Evolutionary conservation across 2,797 vertebrate genomes (phyloP), one percentile per base, ranked within the genome.

Genomic region (Diplodus puntazzo): DNA sequence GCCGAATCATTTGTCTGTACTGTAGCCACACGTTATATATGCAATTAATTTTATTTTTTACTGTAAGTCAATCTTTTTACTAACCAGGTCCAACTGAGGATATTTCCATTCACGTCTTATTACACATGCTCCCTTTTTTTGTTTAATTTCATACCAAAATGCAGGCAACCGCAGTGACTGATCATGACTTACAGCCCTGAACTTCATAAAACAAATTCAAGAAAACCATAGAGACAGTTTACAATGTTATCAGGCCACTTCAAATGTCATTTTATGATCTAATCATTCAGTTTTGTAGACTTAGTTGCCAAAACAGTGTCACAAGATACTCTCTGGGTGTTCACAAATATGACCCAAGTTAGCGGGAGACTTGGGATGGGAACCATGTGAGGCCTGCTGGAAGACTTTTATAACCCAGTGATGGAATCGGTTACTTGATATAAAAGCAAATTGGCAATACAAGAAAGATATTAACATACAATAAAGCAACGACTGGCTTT

Each of bases 1-100:
- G 39, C 21, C 67, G 53, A 79, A 48, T 72, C 43, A 55, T 72
- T 53, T 58, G 49, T 74, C 60, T 58, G 18, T 7, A 16, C 39
- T 67, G 54, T 21, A 11, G 30, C 50, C 64, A 27, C 9, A 25
- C 53, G 23, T 70, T 71, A 48, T 20, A 27, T 3, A 25, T 25
- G n/a, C 64, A 25, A 25, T 25, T 25, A 27, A 27, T 27, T 27
- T 27, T 27, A 27, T 27, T 27, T 27, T 27, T 27, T 27, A 27
- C 49, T 63, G 42, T 67, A 43, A 66, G 59, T 63, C 20, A 25
- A 39, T n/a, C 43, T 59, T 70, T 63, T 65, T 50, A 0, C 62
- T 1, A 46, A 20, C 12, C 46, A 30, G 10, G 14, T 43, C 27
- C 60, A 54, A 9, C 5, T 20, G 3, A 43, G 45, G 61, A 61